Evolutionary conservation across 2,797 vertebrate genomes (phyloP).

Genomic region (Gastrophryne carolinensis): DNA sequence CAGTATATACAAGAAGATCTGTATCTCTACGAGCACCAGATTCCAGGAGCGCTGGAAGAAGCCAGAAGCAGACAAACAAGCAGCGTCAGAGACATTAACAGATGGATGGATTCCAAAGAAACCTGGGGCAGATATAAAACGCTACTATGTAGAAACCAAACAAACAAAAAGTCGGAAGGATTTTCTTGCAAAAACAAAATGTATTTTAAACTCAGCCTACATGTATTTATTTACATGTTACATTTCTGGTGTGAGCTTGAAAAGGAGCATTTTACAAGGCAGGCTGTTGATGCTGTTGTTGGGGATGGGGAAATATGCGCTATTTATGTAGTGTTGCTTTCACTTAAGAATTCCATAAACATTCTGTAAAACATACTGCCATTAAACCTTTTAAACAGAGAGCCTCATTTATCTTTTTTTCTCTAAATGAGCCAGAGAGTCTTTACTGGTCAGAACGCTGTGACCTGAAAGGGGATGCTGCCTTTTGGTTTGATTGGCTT

Average conservation of each 20-base stretch:
- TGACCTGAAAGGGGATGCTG: too few relatives aligned
- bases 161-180: background rate
- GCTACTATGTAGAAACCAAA: conserved; percentile 1
- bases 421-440: background rate
- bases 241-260: conserved; percentile 9
- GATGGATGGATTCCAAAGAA: conserved; percentile 1
- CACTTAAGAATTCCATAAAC: conserved; percentile 31
- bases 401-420: conserved; percentile 7
- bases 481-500: too few relatives aligned
- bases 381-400: conserved; percentile 1
- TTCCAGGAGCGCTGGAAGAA: background rate
- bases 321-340: conserved; percentile 28
- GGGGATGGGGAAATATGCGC: background rate
- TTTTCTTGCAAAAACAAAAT: conserved; percentile 13
- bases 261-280: conserved; percentile 10
- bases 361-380: conserved; percentile 23
- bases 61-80: conserved; percentile 1
- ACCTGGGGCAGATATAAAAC: background rate
- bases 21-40: conserved; percentile 4
- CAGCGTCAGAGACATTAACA: conserved; percentile 1
- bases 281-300: conserved; percentile 5
- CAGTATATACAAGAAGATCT: background rate
- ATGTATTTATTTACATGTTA: conserved; percentile 25
- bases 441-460: too few relatives aligned
- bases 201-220: background rate